Evolutionary conservation across 2,113 vertebrate genomes (phyloP).

Genomic region (Aphelocoma coerulescens): DNA sequence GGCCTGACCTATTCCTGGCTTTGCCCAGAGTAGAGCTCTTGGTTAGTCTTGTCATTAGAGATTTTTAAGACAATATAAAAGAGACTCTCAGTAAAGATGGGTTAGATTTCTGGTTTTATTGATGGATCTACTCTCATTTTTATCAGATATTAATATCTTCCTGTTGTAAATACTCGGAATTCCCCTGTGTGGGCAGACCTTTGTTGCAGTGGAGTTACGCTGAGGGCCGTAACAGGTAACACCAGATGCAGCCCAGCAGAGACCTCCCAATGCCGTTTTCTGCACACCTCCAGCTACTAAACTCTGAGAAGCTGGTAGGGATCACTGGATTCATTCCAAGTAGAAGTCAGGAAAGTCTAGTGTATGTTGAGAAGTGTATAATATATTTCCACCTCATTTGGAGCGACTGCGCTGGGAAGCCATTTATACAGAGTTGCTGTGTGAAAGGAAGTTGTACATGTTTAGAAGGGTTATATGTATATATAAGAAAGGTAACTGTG

Average conservation of each 20-base stretch:
- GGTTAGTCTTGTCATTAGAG: not conserved
- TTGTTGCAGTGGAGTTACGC: not conserved
- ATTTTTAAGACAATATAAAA: not conserved
- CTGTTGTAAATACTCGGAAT: not conserved
- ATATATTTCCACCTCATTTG: not conserved
- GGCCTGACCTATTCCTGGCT: not conserved
- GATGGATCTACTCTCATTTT: not conserved
- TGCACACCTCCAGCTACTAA: not conserved
- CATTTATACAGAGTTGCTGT: not conserved
- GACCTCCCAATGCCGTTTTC: not conserved
- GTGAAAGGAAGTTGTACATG: not conserved
- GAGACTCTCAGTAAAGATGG: not conserved
- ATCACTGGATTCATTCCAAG: not conserved
- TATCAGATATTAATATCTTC: not conserved
- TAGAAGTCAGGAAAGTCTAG: not conserved
- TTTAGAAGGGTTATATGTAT: not conserved
- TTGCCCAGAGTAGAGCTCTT: not conserved
- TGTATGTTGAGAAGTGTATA: not conserved
- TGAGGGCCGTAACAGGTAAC: not conserved
- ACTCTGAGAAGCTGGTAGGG: not conserved
- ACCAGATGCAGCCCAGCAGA: not conserved
- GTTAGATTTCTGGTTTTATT: not conserved
- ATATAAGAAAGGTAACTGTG: constrained; percentile 8
- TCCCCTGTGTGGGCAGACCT: not conserved
- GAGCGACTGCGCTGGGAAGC: not conserved